A percentile compares a stretch with the other conserved stretches of the same genome.
Evolutionary conservation across 2,797 vertebrate species (phyloP).

Genomic region (Sebastes matsubarae): DNA sequence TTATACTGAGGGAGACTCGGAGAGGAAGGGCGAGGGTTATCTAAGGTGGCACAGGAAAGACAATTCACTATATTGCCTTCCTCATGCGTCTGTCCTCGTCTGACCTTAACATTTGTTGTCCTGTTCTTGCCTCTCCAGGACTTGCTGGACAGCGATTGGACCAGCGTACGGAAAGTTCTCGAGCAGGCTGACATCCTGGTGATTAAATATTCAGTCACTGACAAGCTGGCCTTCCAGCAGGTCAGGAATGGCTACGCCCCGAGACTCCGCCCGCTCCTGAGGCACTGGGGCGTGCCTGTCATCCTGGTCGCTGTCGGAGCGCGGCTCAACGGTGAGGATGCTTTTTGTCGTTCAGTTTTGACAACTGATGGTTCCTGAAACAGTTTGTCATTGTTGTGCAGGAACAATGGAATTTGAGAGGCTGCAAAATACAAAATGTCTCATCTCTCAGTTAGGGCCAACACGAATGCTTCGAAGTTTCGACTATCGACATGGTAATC

Average conservation of each 20-base stretch:
- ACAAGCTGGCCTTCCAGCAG: conserved; percentile 94
- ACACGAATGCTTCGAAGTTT: no score
- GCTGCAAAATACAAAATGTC: not conserved
- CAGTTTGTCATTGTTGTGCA: not conserved
- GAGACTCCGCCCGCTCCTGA: conserved; percentile 90
- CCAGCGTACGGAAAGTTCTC: conserved; percentile 89
- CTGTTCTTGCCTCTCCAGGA: conserved; percentile 79
- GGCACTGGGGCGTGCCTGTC: conserved; percentile 89
- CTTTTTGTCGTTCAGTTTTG: conserved; percentile 7
- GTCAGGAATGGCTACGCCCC: conserved; percentile 91
- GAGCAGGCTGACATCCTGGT: conserved; percentile 94
- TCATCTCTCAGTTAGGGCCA: not conserved
- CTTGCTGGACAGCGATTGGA: conserved; percentile 94
- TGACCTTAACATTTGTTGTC: conserved; percentile 3
- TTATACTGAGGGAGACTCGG: conserved; percentile 28
- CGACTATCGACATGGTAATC: no score
- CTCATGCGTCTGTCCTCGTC: not conserved
- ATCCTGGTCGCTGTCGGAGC: conserved; percentile 93
- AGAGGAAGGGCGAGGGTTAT: conserved; percentile 35
- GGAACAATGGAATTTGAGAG: not conserved
- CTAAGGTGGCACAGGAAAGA: not conserved
- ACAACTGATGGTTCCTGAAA: not conserved
- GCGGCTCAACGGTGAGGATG: conserved; percentile 88
- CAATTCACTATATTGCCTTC: not conserved
- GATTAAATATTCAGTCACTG: conserved; percentile 95